A percentile compares a stretch with the other conserved stretches of the same genome.
Conservation (phyloP, 2,797 vertebrate genomes). For the Adelosebastes latens region DNA sequence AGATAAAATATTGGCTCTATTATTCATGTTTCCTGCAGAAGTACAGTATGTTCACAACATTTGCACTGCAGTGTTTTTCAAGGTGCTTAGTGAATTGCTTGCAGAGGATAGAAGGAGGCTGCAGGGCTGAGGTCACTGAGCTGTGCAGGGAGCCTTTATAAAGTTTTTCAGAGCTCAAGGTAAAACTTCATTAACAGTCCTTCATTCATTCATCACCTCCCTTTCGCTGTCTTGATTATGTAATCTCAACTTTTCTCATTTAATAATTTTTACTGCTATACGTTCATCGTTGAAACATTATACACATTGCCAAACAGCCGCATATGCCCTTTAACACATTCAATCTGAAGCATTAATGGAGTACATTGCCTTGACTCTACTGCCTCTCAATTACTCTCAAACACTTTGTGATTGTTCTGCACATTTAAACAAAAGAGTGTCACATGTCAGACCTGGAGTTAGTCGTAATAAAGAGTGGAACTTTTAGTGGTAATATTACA, state of each 20-base stretch:
- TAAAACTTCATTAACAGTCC: slow-evolving; percentile 5
- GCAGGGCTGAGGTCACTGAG: slow-evolving; percentile 22
- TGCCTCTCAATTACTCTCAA: background rate
- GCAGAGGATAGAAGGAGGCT: background rate
- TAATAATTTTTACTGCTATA: slow-evolving; percentile 8
- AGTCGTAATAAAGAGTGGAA: background rate
- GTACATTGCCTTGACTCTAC: background rate
- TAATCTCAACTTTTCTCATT: background rate
- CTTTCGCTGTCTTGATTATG: background rate
- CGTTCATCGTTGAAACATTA: background rate
- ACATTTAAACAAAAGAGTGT: background rate
- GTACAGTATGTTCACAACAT: background rate
- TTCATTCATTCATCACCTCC: background rate
- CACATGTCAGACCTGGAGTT: background rate
- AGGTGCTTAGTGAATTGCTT: slow-evolving; percentile 28
- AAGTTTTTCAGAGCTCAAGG: slow-evolving; percentile 27
- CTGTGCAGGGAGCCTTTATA: slow-evolving; percentile 13
- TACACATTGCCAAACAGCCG: background rate
- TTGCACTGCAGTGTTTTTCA: slow-evolving; percentile 33
- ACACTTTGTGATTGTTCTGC: background rate
- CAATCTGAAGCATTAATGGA: background rate
- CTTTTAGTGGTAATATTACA: background rate
- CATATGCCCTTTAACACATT: background rate
- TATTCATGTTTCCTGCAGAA: background rate
- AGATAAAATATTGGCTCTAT: background rate